Evolutionary conservation across 2,888 invertebrate species (phyloP).

Genomic region (Macropis europaea): DNA sequence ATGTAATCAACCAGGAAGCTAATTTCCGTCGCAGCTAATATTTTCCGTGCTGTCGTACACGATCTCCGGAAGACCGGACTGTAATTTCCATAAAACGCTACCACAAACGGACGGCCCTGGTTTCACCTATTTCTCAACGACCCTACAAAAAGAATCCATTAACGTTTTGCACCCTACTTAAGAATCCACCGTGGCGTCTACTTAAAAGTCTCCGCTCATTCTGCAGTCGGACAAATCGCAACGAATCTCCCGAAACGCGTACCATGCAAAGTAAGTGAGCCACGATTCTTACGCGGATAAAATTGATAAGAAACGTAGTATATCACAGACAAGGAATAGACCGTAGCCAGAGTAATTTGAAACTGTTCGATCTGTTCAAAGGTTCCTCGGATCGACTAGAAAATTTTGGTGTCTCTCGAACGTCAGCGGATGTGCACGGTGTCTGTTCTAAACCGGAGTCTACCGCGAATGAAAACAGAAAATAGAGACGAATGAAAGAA

Average conservation of each 20-base stretch:
- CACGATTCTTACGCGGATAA: not conserved
- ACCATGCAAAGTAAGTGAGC: not conserved
- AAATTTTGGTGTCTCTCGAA: not conserved
- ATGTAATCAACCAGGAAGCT: not conserved
- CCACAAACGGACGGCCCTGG: constrained; percentile 51
- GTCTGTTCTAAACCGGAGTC: not conserved
- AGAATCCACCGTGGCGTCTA: constrained; percentile 1
- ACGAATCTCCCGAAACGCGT: not conserved
- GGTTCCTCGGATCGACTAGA: not conserved
- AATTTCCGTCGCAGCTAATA: too few species aligned
- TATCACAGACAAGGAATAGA: constrained; percentile 20
- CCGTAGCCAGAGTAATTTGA: not conserved
- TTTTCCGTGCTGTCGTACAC: too few species aligned
- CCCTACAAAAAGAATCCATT: constrained; percentile 40
- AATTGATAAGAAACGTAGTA: not conserved
- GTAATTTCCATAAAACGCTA: constrained; percentile 37
- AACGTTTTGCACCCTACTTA: constrained; percentile 18
- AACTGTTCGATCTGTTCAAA: not conserved
- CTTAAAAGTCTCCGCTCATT: not conserved
- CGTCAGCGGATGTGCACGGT: not conserved
- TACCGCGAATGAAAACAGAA: not conserved
- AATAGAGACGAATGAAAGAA: too few species aligned
- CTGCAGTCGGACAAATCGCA: constrained; percentile 2
- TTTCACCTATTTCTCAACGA: constrained; percentile 41
- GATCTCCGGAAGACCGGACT: constrained; percentile 10